phyloP scores from a whole-genome alignment of 1,140 invertebrate species.

The Triops cancriformis region DNA sequence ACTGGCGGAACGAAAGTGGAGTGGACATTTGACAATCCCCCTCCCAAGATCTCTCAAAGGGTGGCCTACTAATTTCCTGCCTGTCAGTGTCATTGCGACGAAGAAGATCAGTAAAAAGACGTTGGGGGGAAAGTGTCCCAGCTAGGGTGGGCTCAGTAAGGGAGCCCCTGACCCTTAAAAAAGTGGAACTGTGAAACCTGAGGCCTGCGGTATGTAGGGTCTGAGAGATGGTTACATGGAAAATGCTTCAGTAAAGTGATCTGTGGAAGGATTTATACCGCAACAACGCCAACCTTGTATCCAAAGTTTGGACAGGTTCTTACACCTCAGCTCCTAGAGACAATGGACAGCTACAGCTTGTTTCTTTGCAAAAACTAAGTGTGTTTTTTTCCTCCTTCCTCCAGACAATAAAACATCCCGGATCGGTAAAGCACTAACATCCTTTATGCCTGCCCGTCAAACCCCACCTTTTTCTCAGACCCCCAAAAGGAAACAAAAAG shows the following conservation, averaged over 20 bases:
- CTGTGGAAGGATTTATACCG: neutral
- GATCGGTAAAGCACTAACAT: neutral
- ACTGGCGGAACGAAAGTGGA: neutral
- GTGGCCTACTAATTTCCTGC: slow-evolving; percentile 9
- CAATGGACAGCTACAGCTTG: neutral
- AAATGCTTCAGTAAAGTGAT: slow-evolving; percentile 6
- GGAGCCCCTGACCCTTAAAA: neutral
- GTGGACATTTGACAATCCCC: neutral
- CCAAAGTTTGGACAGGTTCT: slow-evolving; percentile 10
- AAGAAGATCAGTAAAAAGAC: neutral
- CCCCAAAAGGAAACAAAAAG: neutral
- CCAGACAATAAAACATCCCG: neutral
- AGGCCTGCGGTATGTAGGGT: neutral
- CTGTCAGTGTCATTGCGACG: slow-evolving; percentile 4
- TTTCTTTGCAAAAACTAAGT: neutral
- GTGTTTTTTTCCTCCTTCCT: neutral
- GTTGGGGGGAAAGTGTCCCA: neutral
- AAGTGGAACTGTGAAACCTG: neutral
- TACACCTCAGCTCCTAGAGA: neutral
- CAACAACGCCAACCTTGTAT: neutral
- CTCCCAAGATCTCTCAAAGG: neutral
- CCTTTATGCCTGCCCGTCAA: neutral
- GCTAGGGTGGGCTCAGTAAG: neutral
- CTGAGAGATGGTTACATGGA: neutral
- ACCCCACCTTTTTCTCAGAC: neutral